These are phyloP conservation scores for Agrochola lychnidis DNA, from an alignment of 2,888 invertebrate genomes.

Conservation along the genomic window DNA sequence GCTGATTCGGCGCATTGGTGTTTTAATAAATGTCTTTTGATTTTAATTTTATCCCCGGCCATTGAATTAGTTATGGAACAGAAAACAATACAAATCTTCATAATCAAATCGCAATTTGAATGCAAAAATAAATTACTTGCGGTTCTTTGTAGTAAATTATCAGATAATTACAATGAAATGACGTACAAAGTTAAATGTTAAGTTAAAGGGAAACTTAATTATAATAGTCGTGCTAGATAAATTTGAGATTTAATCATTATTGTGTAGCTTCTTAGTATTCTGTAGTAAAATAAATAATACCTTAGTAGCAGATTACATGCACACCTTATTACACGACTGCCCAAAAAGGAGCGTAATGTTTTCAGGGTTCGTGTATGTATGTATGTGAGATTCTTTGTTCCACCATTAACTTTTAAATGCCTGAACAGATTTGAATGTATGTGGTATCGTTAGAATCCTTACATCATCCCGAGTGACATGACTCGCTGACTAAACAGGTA, in stretches of 20 bases:
- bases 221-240: conserved; percentile 13
- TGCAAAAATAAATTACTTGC: not conserved
- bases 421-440: no score
- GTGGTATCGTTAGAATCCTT: no score
- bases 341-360: no score
- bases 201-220: not conserved
- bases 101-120: not conserved
- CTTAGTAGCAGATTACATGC: not conserved
- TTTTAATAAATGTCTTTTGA: no score
- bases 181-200: not conserved
- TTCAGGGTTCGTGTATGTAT: no score
- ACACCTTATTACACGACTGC: not conserved
- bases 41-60: no score
- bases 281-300: not conserved
- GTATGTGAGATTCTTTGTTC: no score
- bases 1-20: no score
- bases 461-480: no score
- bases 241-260: conserved; percentile 13
- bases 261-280: not conserved
- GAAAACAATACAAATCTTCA: not conserved
- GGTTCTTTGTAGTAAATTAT: conserved; percentile 6
- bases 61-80: no score
- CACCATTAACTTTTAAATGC: no score
- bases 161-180: not conserved
- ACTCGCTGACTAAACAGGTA: no score